Base-by-base conservation (phyloP, 2,113 vertebrate species). In the Phycodurus eques region DNA sequence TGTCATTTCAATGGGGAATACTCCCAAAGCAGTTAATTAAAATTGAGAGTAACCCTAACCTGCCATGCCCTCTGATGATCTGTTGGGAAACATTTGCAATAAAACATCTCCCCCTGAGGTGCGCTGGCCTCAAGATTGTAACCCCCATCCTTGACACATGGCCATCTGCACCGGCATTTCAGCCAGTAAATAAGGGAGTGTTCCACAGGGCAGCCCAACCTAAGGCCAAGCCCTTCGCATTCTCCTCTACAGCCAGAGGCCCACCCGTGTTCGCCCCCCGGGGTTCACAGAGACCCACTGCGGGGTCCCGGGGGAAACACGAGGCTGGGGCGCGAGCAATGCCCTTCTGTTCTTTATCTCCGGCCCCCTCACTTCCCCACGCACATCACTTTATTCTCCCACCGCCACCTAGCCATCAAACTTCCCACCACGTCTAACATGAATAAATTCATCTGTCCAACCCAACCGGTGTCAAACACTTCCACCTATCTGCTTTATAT, bases 81-180 rank as follows among this genome's bases (percentile, higher is more conserved):
- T 66, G 42, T 2, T 51, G 44, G 27, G 39, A 73, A 73, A 74
- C 22, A 49, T 20, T 56, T 9, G 47, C 42, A 57, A 53, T 75
- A 67, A 72, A 83, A 67, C 54, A 71, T 75, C 43, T 22, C 5
- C 54, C 33, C 61, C n/a, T 42, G 11, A 14, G 65, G 8, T 44
- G 74, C 57, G 31, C 64, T 72, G 71, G 71, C 71, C 68, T 61
- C 43, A 39, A 85, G 63, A 68, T 70, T 60, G 78, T 59, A 20
- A 72, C 73, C 76, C 67, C 76, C 73, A 72, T 70, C 64, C 27
- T 77, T 69, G 81, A 85, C 81, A 82, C 76, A 70, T 11, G 69
- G 67, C 88, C 90, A 91, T 92, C 89, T 92, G 92, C 73, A 83
- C 47, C 53, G 79, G 77, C 75, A 87, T 86, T 88, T 83, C 79